Evolutionary conservation across 2,888 invertebrate genomes (phyloP).

Genomic region (Crocallis elinguaria): DNA sequence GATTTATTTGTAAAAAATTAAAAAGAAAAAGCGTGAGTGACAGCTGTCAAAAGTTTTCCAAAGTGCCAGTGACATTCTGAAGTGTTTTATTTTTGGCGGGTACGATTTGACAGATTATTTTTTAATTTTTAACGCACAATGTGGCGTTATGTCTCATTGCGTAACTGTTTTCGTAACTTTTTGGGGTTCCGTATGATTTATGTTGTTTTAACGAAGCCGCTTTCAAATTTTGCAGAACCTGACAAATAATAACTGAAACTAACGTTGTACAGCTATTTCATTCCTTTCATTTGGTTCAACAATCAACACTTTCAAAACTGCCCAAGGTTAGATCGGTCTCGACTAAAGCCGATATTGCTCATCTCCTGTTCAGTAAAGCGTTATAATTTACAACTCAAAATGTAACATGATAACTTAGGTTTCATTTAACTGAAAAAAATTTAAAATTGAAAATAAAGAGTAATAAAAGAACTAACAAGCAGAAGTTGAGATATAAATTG

Average conservation of each 20-base stretch:
- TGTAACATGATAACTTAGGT: too few species aligned
- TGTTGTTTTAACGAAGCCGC: conserved; percentile 1
- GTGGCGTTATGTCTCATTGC: conserved; percentile 20
- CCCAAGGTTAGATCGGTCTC: too few species aligned
- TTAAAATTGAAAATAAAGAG: too few species aligned
- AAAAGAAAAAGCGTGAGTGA: conserved; percentile 29
- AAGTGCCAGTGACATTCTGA: conserved; percentile 32
- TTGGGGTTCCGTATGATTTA: conserved; percentile 32
- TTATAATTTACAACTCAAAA: too few species aligned
- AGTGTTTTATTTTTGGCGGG: conserved; percentile 29
- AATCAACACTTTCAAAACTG: too few species aligned
- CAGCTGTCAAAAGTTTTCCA: conserved; percentile 34
- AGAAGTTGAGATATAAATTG: too few species aligned
- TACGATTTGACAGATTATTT: conserved; percentile 26
- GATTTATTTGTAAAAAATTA: conserved; percentile 1
- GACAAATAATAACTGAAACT: neutral
- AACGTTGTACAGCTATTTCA: neutral
- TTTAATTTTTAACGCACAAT: conserved; percentile 17
- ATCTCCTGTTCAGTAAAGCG: too few species aligned
- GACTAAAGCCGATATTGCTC: too few species aligned
- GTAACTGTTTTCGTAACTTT: conserved; percentile 35
- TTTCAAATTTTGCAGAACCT: conserved; percentile 1
- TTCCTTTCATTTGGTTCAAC: neutral
- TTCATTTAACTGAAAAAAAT: too few species aligned
- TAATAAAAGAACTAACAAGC: too few species aligned